phyloP scores from a whole-genome alignment of 2,797 vertebrate genomes.

The Tragopan temminckii region DNA sequence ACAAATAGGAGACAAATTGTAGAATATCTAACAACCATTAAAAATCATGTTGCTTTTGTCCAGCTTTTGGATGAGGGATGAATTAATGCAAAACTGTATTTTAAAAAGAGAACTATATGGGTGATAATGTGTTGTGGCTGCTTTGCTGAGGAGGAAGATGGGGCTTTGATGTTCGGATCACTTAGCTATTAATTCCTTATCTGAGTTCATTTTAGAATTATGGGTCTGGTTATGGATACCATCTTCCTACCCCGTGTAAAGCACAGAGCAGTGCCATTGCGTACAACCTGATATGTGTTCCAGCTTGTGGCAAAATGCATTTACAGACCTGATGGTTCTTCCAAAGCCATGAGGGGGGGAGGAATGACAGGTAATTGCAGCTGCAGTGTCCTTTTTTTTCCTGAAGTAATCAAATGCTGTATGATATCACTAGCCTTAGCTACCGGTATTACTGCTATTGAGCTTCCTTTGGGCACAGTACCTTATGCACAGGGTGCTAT shows the following conservation, averaged over 20 bases:
- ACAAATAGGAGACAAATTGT: fast-evolving
- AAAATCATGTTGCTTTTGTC: fast-evolving
- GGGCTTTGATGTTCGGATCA: fast-evolving
- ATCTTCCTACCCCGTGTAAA: neutral
- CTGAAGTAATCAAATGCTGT: neutral
- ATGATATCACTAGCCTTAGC: neutral
- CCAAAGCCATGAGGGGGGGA: neutral
- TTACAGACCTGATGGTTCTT: neutral
- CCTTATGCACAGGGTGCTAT: neutral
- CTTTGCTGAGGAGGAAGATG: neutral
- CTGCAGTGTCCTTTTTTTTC: no score
- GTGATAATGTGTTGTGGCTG: neutral
- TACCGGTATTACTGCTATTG: fast-evolving
- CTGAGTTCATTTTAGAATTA: neutral
- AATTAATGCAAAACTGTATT: neutral
- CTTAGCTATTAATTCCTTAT: neutral
- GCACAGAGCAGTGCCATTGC: neutral
- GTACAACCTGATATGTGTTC: fast-evolving
- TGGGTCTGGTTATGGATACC: fast-evolving
- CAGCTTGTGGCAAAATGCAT: neutral
- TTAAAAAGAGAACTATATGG: neutral
- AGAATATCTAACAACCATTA: neutral
- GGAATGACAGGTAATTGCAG: fast-evolving
- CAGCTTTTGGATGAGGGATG: neutral
- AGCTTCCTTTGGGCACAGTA: neutral